Percentiles rank a stretch among this genome's conserved stretches.
phyloP scores from a whole-genome alignment of 2,113 vertebrate species.

The Upupa epops region DNA sequence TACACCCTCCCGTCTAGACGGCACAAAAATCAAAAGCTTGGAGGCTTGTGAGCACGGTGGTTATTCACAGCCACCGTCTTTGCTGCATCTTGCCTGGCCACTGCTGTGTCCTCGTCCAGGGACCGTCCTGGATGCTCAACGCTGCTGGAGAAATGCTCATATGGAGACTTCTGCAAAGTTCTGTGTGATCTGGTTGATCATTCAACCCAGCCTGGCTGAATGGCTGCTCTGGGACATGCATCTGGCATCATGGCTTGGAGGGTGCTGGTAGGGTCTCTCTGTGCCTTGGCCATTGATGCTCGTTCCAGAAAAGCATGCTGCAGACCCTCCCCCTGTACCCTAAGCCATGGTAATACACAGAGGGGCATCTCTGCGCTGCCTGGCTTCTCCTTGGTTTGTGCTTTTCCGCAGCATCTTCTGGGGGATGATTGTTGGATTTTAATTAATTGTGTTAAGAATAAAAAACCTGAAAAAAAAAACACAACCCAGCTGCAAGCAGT shows the following conservation, averaged over 20 bases:
- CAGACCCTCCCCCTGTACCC: background rate
- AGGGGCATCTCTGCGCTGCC: background rate
- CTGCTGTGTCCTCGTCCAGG: rapidly evolving
- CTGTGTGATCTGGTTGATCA: background rate
- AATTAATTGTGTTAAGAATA: slow-evolving; percentile 38
- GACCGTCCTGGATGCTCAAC: background rate
- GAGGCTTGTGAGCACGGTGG: background rate
- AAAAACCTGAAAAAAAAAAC: background rate
- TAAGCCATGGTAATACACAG: rapidly evolving
- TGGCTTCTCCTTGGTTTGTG: background rate
- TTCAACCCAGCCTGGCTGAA: background rate
- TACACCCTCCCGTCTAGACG: background rate
- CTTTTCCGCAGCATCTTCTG: background rate
- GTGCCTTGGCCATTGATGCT: background rate
- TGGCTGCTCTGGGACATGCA: background rate
- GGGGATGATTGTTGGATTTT: background rate
- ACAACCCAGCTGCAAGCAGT: background rate
- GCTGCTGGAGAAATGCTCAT: background rate
- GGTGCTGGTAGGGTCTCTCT: rapidly evolving
- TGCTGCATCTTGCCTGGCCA: rapidly evolving
- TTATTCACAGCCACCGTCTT: background rate
- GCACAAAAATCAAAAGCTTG: slow-evolving; percentile 15
- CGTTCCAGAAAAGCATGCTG: rapidly evolving
- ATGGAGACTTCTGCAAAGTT: background rate
- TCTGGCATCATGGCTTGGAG: rapidly evolving